Evolutionary conservation across 2,888 invertebrate species (phyloP), one percentile per base, ranked within the genome.

Genomic region (Andricus curvator): DNA sequence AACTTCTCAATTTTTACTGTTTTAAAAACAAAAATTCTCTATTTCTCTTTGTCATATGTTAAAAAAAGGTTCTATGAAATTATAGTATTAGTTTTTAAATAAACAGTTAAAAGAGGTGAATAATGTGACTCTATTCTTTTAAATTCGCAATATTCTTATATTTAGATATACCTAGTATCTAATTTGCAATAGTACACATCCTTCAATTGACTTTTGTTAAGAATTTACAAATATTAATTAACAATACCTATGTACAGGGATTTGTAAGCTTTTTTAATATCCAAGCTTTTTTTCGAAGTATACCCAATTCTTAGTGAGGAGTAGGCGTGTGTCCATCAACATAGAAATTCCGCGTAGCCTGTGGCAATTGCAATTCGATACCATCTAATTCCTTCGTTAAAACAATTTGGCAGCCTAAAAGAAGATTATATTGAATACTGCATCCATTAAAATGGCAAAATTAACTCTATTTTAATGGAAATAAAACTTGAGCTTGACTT

Each of bases 311-410:
- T 92, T 94, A 99, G 93, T 99, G 99, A 2, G 99, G 98, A 87
- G 97, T 95, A 0, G 99, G 99, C 87, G 96, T 97, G 91, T 99
- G 99, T 22, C 99, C 99, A 92, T 99, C 99, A 2, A 99, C 99
- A 93, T 99, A 99, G 93, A 99, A 99, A 92, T 99, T 99, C 84
- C 98, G 95, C 2, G 99, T 99, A 70, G 97, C 97, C 91, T 96
- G 95, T 0, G 99, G 99, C 86, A 99, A 93, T 87, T 95, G 94
- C 44, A 99, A 91, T 91, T 96, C 96, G 81, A 99, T 94, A 0
- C 98, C 99, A 84, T 99, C 97, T 87, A 98, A 91, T 76, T 98
- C 97, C 93, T 98, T 98, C 1, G 95, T 96, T 74, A 99, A 93
- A 82, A 96, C 94, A 88, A 99, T 98, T 94, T 99, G 99, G 94